Percentiles rank a stretch among this genome's conserved stretches.
Conservation (phyloP, 2,888 invertebrate genomes). For the Eilema griseolum region DNA sequence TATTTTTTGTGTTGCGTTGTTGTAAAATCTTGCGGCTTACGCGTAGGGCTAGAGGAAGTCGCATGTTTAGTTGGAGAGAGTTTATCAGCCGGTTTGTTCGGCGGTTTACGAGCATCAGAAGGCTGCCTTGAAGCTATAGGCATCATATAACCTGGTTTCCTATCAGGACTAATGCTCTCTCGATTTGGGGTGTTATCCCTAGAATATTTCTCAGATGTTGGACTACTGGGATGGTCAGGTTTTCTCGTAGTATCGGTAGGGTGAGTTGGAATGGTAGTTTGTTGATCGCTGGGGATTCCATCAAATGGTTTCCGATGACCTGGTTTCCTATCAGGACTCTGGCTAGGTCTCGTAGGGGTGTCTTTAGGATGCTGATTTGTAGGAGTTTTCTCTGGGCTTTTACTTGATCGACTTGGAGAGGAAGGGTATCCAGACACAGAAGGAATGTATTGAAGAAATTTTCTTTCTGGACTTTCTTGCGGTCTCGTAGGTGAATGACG, state of each 20-base stretch:
- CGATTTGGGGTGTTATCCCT: constrained; percentile 34
- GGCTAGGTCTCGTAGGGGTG: constrained; percentile 41
- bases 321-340: constrained; percentile 59
- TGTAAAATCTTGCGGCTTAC: constrained; percentile 44
- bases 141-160: constrained; percentile 69
- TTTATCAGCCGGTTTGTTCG: constrained; percentile 44
- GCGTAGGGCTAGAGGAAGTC: constrained; percentile 54
- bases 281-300: constrained; percentile 18
- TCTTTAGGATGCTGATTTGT: constrained; percentile 18
- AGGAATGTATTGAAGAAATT: constrained; percentile 31
- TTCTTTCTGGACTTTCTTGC: constrained; percentile 59
- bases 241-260: constrained; percentile 27
- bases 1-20: constrained; percentile 23
- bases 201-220: constrained; percentile 27
- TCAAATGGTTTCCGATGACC: constrained; percentile 33
- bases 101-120: constrained; percentile 38
- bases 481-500: constrained; percentile 47
- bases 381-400: constrained; percentile 39
- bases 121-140: constrained; percentile 62
- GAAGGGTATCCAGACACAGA: constrained; percentile 25
- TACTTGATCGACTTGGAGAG: constrained; percentile 28
- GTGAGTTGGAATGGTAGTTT: constrained; percentile 35
- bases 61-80: constrained; percentile 54
- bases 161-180: constrained; percentile 55
- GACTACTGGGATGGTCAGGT: constrained; percentile 29